phyloP scores from a whole-genome alignment of 2,888 invertebrate genomes.

The Microctonus aethiopoides region DNA sequence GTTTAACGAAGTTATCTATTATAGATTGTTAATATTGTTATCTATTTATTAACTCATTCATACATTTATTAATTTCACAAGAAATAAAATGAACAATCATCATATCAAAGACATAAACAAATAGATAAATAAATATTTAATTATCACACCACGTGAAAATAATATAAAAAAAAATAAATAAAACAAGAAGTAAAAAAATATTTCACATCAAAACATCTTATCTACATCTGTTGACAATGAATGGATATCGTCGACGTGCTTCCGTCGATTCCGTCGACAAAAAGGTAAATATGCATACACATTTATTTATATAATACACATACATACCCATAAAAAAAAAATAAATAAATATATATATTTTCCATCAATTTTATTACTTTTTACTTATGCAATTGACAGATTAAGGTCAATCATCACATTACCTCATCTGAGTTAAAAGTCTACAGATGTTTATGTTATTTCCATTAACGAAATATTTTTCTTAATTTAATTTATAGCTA shows the following conservation, averaged over 20 bases:
- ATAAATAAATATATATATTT: background rate
- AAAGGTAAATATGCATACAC: slow-evolving; percentile 48
- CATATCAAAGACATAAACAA: too few species aligned
- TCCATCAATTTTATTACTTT: background rate
- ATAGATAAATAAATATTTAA: too few species aligned
- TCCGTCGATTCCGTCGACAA: slow-evolving; percentile 52
- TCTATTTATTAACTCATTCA: too few species aligned
- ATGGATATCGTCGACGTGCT: slow-evolving; percentile 53
- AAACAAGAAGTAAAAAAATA: background rate
- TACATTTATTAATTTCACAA: too few species aligned
- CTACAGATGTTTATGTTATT: background rate
- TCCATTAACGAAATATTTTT: slow-evolving; percentile 3
- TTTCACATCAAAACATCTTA: too few species aligned
- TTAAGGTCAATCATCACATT: background rate
- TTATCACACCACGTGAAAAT: too few species aligned
- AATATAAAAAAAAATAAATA: too few species aligned
- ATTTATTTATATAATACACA: background rate
- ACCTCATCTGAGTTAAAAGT: background rate
- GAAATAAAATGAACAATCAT: too few species aligned
- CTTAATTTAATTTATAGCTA: background rate
- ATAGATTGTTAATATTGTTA: too few species aligned
- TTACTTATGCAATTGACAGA: background rate
- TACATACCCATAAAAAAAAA: too few species aligned
- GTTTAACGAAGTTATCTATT: too few species aligned
- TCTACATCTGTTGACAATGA: slow-evolving; percentile 53